Evolutionary conservation across 2,113 vertebrate species (phyloP), one percentile per base, ranked within the genome.

Genomic region (Hiodon alosoides): DNA sequence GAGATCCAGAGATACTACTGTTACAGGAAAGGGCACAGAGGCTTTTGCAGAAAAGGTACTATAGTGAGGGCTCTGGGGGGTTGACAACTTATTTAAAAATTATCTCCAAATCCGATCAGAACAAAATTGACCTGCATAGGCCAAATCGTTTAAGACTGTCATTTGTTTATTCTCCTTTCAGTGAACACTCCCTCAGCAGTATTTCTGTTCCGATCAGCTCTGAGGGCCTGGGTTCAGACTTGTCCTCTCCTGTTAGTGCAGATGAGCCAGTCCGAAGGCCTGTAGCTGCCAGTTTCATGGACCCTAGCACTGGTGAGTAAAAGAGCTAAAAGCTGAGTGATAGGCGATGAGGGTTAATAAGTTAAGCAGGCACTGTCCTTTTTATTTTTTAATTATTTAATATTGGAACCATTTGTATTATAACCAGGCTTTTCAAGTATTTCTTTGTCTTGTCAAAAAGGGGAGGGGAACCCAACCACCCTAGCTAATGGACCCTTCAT

Each of bases 1-100:
- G 90, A 31, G 91, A 94, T 66, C 77, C 89, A 14, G 93, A 94
- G 52, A 89, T 90, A 0, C 54, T 91, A 16, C 88, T 85, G 58
- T 87, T 96, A 17, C 94, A 96, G 69, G 89, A 93, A 73, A 87
- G 82, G 77, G 93, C 94, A 46, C 77, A 77, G 69, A 88, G 67
- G 67, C 89, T 95, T 72, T 83, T 96, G 55, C 84, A 90, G 55
- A 90, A 76, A 82, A 93, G 92, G 93, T 94, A 85, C n/a, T 57
- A 62, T 58, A 17, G 61, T 6, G 17, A 7, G 17, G 65, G 17
- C 47, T 67, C 62, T 72, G 11, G 13, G 47, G 51, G 54, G 10
- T 57, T 7, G 31, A 31, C 31, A 31, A 31, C 31, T 31, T 31
- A 31, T 31, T 31, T 1, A 31, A 31, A 31, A 31, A 31, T 31